phyloP scores from a whole-genome alignment of 2,888 invertebrate genomes.

The Ormyrus pomaceus region DNA sequence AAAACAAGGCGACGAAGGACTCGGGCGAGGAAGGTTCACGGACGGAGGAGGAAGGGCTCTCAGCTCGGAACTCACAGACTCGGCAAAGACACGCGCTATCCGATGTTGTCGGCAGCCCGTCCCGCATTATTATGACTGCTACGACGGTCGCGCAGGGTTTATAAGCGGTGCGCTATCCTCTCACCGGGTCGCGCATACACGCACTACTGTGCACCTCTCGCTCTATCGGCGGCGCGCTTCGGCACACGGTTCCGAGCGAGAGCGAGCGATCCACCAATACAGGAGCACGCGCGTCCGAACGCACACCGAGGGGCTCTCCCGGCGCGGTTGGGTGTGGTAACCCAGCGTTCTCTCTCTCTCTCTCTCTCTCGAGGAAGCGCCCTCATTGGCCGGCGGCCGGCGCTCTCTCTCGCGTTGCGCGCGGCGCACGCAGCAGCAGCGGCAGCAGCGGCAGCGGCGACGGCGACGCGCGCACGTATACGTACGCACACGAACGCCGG shows the following conservation, averaged over 20 bases:
- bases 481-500: not conserved
- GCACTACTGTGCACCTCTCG: conserved; percentile 57
- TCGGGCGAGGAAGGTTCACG: not conserved
- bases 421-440: conserved; percentile 38
- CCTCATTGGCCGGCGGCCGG: too few relatives aligned
- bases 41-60: too few relatives aligned
- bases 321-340: conserved; percentile 74
- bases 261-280: too few relatives aligned
- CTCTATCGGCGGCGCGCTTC: conserved; percentile 64
- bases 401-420: not conserved
- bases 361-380: conserved; percentile 5
- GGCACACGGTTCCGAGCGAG: conserved; percentile 19
- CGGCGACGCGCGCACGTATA: not conserved
- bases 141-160: too few relatives aligned
- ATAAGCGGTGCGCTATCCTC: not conserved
- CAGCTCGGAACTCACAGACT: too few relatives aligned
- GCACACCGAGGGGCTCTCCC: conserved; percentile 44
- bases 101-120: too few relatives aligned
- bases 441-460: conserved; percentile 4
- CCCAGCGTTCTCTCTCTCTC: conserved; percentile 63
- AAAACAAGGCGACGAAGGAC: not conserved
- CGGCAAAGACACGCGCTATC: too few relatives aligned
- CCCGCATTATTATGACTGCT: too few relatives aligned
- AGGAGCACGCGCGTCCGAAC: too few relatives aligned
- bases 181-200: not conserved